A percentile compares a stretch with the other conserved stretches of the same genome.
Evolutionary conservation across 2,888 invertebrate species (phyloP).

Genomic region (Oasisia sp.): DNA sequence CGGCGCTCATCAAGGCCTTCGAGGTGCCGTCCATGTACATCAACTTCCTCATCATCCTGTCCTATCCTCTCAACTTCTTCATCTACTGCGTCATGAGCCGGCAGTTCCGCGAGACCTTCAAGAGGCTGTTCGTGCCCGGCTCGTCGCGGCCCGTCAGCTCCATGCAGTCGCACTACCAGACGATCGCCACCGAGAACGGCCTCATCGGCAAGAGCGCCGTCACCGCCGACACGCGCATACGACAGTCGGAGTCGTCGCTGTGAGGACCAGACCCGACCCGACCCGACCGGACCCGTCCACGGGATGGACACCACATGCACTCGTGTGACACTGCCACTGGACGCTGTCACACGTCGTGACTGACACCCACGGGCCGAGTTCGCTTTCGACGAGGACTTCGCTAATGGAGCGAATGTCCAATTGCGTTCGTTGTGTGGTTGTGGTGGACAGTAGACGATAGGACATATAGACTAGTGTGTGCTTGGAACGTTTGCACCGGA

Average conservation of each 20-base stretch:
- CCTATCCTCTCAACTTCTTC: conserved; percentile 93
- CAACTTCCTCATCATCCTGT: conserved; percentile 90
- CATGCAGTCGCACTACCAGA: conserved; percentile 25
- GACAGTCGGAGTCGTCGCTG: not conserved
- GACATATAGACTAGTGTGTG: not conserved
- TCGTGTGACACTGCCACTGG: not conserved
- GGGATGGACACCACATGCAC: not conserved
- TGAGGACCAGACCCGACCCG: not conserved
- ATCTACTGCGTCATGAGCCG: conserved; percentile 96
- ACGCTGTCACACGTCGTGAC: not conserved
- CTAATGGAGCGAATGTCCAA: not conserved
- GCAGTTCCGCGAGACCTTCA: conserved; percentile 94
- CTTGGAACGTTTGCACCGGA: not conserved
- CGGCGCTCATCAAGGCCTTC: not conserved
- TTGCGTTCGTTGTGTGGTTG: not conserved
- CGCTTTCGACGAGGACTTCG: not conserved
- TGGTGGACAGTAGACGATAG: not conserved
- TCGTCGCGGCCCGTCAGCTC: conserved; percentile 17
- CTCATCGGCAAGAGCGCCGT: not conserved
- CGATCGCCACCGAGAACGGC: conserved; percentile 18
- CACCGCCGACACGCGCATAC: not conserved
- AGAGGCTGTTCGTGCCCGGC: conserved; percentile 67
- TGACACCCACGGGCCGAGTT: not conserved
- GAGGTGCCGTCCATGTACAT: conserved; percentile 71
- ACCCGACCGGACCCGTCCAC: not conserved